Evolutionary conservation across 2,797 vertebrate genomes (phyloP).

Genomic region (Argya squamiceps): DNA sequence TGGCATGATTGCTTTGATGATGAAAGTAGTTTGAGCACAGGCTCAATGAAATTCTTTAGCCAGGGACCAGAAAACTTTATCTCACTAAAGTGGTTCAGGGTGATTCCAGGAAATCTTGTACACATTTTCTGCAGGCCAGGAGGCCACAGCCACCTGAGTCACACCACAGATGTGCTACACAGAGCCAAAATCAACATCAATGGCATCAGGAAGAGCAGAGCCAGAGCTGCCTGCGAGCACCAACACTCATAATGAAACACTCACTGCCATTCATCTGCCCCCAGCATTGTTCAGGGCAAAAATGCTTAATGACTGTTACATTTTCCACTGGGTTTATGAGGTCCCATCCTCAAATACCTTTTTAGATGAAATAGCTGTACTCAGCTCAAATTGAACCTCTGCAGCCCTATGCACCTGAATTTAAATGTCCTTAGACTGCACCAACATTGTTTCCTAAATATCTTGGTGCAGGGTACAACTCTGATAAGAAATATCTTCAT

Average conservation of each 20-base stretch:
- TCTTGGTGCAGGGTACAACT: not conserved
- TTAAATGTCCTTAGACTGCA: not conserved
- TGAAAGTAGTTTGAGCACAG: not conserved
- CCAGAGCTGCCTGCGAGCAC: rapidly evolving
- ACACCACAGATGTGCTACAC: not conserved
- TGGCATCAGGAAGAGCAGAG: rapidly evolving
- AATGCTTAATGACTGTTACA: not conserved
- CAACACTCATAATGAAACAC: not conserved
- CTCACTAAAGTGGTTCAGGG: not conserved
- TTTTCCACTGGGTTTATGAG: not conserved
- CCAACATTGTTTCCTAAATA: not conserved
- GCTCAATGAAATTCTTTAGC: not conserved
- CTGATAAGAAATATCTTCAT: not conserved
- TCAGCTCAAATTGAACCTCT: not conserved
- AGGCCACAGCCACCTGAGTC: not conserved
- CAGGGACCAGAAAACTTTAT: not conserved
- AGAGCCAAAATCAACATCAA: not conserved
- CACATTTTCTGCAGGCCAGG: not conserved
- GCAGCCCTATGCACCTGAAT: rapidly evolving
- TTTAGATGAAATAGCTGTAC: not conserved
- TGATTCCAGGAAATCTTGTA: not conserved
- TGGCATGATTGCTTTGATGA: not conserved
- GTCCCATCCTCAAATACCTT: rapidly evolving
- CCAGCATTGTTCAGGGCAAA: not conserved
- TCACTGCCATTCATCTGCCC: not conserved